These are phyloP conservation scores for Bombyx mandarina DNA, from an alignment of 1,140 invertebrate species.

Conservation along the genomic window DNA sequence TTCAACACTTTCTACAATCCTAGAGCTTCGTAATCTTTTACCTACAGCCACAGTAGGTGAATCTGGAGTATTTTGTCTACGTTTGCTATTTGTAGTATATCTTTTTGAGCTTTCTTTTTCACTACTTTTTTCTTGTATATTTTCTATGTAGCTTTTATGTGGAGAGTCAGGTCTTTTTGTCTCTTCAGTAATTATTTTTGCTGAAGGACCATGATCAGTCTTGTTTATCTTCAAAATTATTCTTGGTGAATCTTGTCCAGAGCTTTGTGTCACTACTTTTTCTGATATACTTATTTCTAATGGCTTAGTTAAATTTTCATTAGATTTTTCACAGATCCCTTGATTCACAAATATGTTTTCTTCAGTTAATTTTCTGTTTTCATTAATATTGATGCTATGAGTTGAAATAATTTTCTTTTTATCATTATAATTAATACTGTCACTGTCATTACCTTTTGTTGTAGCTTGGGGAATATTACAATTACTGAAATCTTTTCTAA, in stretches of 20 bases:
- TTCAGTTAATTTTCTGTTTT: background rate
- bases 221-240: constrained; percentile 72
- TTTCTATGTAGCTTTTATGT: constrained; percentile 28
- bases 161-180: constrained; percentile 29
- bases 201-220: constrained; percentile 63
- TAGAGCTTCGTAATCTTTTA: constrained; percentile 57
- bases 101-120: constrained; percentile 39
- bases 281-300: constrained; percentile 63
- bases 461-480: constrained; percentile 2
- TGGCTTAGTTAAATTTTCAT: constrained; percentile 55
- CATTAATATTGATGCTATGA: no score
- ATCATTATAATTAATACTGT: constrained; percentile 1
- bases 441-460: constrained; percentile 1
- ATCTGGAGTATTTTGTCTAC: constrained; percentile 29
- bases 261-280: constrained; percentile 47
- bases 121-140: constrained; percentile 33
- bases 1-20: constrained; percentile 44
- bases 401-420: constrained; percentile 3
- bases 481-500: background rate
- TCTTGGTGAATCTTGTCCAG: constrained; percentile 66
- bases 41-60: constrained; percentile 30
- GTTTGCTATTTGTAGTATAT: constrained; percentile 36
- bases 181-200: constrained; percentile 67
- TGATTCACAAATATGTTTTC: constrained; percentile 12
- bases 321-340: constrained; percentile 36